Evolutionary conservation across 2,888 invertebrate genomes (phyloP).

Genomic region (Holacanthella duospinosa): DNA sequence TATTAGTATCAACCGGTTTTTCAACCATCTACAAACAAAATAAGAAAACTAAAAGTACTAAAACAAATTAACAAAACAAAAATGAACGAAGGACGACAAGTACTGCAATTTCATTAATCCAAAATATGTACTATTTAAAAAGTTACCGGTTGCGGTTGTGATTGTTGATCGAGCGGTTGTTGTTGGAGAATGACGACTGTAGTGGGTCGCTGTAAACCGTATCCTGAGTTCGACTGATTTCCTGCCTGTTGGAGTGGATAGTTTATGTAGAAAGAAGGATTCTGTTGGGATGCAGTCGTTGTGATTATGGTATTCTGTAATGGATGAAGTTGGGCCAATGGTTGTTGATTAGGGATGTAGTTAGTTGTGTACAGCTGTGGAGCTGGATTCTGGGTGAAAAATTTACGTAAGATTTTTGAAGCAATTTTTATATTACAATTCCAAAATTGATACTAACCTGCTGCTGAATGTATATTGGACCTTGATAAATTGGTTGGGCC

Average conservation of each 20-base stretch:
- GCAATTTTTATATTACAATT: too few species aligned
- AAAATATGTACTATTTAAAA: background rate
- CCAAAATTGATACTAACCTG: conserved; percentile 15
- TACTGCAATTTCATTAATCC: too few species aligned
- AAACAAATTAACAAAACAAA: conserved; percentile 8
- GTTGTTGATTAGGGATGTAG: conserved; percentile 21
- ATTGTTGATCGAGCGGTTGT: background rate
- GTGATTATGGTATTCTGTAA: conserved; percentile 33
- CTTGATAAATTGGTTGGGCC: conserved; percentile 6
- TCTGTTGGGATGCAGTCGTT: conserved; percentile 15
- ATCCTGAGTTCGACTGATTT: conserved; percentile 10
- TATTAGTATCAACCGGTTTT: background rate
- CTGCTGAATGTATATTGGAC: conserved; percentile 29
- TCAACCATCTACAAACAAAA: conserved; percentile 8
- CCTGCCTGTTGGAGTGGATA: conserved; percentile 10
- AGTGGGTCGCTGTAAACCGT: conserved; percentile 10
- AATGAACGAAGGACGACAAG: background rate
- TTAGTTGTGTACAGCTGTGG: background rate
- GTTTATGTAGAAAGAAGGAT: conserved; percentile 5
- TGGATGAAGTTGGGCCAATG: conserved; percentile 32
- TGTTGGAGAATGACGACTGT: background rate
- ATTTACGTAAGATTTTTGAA: background rate
- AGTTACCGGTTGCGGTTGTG: background rate
- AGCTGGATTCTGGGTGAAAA: background rate
- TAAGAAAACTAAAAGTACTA: background rate